Conservation (phyloP, 2,113 vertebrate species). For the Diglossa brunneiventris region DNA sequence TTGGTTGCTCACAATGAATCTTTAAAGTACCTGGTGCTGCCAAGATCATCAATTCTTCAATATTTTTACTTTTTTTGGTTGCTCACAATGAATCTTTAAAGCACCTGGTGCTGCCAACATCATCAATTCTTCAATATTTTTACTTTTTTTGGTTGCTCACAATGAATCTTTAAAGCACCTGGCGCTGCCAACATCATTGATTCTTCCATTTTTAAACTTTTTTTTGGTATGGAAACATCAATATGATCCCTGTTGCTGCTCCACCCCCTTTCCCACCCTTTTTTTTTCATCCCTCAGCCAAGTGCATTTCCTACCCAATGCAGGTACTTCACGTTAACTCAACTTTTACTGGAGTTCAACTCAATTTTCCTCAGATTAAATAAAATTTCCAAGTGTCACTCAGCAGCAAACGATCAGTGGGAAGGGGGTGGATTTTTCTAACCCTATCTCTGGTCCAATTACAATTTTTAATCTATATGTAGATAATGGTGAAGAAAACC, state of each 20-base stretch:
- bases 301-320: background rate
- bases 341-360: constrained; percentile 82
- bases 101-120: no score
- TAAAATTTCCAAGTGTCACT: constrained; percentile 89
- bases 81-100: no score
- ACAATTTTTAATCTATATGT: constrained; percentile 99
- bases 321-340: constrained; percentile 70
- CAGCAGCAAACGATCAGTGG: constrained; percentile 78
- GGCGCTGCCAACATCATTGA: background rate
- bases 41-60: background rate
- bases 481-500: constrained; percentile 92
- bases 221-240: background rate
- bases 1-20: background rate
- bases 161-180: background rate
- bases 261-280: background rate
- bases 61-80: background rate
- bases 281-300: background rate
- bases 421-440: constrained; percentile 84
- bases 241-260: background rate
- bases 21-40: background rate
- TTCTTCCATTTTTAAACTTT: background rate
- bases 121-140: background rate
- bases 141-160: background rate
- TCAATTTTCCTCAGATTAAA: constrained; percentile 91
- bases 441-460: constrained; percentile 91